Evolutionary conservation across 2,113 vertebrate genomes (phyloP).

Genomic region (Ascaphus truei): DNA sequence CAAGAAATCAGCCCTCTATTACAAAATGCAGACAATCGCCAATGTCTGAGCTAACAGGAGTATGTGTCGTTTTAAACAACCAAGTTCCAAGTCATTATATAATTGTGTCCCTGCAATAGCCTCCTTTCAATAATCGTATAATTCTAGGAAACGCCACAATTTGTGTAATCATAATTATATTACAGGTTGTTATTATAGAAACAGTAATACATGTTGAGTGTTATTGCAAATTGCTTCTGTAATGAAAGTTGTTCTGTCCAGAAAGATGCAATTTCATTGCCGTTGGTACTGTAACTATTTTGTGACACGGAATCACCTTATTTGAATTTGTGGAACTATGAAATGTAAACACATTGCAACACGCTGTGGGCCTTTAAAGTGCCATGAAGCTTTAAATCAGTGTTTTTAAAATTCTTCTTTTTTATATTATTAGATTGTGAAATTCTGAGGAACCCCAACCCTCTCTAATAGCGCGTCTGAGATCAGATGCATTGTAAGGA

Average conservation of each 20-base stretch:
- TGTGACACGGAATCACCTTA: no score
- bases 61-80: not conserved
- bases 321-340: no score
- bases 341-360: no score
- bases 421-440: no score
- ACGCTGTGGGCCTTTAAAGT: no score
- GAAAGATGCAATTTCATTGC: not conserved
- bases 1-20: no score
- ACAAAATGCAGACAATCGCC: not conserved
- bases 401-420: no score
- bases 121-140: not conserved
- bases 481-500: no score
- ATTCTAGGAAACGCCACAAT: not conserved
- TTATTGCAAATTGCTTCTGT: not conserved
- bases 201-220: not conserved
- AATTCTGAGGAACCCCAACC: no score
- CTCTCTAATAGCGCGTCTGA: no score
- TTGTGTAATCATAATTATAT: not conserved
- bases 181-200: not conserved
- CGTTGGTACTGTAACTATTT: no score
- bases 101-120: not conserved
- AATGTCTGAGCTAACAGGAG: not conserved
- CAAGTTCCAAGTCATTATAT: not conserved
- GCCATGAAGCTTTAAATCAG: no score
- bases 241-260: not conserved